phyloP scores from a whole-genome alignment of 2,113 vertebrate species.

The Haliaeetus leucogaster region DNA sequence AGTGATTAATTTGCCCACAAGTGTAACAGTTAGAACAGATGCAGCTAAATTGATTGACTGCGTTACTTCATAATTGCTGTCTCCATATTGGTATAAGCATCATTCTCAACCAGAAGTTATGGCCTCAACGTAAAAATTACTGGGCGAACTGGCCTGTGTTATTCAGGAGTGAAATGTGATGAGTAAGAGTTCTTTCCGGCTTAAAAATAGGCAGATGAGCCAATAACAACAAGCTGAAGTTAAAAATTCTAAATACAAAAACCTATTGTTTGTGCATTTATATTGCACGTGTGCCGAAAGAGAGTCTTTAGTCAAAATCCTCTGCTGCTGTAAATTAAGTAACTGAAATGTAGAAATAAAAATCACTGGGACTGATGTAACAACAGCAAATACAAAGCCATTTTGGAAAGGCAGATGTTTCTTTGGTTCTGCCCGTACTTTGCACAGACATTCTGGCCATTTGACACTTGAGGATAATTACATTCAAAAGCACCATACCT shows the following conservation, averaged over 20 bases:
- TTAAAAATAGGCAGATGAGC: neutral
- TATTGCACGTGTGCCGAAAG: neutral
- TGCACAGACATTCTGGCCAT: neutral
- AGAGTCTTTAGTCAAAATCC: neutral
- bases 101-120: neutral
- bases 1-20: constrained; percentile 4
- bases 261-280: neutral
- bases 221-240: neutral
- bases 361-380: neutral
- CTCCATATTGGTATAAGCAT: neutral
- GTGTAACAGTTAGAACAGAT: neutral
- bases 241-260: neutral
- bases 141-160: neutral
- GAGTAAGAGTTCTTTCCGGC: neutral
- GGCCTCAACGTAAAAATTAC: neutral
- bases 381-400: neutral
- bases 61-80: neutral
- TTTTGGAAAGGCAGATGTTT: neutral
- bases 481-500: constrained; percentile 70
- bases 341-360: neutral
- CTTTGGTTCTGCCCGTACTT: neutral
- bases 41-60: neutral
- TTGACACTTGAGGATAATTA: neutral
- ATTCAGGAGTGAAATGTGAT: neutral
- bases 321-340: neutral